Conservation (phyloP, 2,797 vertebrate species). For the Gorsachius magnificus region DNA sequence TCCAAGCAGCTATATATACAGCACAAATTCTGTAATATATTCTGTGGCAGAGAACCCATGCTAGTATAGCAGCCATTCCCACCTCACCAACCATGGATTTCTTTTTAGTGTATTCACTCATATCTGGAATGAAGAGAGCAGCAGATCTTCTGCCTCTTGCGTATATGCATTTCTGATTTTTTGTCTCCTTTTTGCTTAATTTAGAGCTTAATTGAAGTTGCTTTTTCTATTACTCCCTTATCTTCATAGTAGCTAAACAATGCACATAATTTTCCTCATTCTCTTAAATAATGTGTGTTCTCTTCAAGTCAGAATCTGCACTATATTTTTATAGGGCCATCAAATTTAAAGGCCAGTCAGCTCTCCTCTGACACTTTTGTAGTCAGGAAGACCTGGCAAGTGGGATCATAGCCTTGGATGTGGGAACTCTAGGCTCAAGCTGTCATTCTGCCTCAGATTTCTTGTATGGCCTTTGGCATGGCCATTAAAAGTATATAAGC, state of each 20-base stretch:
- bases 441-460: not conserved
- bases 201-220: not conserved
- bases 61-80: not conserved
- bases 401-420: not conserved
- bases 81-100: not conserved
- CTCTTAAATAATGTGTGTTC: not conserved
- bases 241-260: not conserved
- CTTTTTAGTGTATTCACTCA: not conserved
- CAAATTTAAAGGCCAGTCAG: not conserved
- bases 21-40: not conserved
- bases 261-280: not conserved
- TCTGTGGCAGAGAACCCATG: not conserved
- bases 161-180: not conserved
- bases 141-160: not conserved
- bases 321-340: not conserved
- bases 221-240: not conserved
- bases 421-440: not conserved
- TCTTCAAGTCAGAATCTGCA: not conserved
- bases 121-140: not conserved
- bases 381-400: not conserved
- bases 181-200: not conserved
- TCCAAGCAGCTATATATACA: not conserved
- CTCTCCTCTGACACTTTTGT: not conserved
- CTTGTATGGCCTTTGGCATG: not conserved
- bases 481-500: not conserved